phyloP scores from a whole-genome alignment of 2,797 vertebrate species.

The Falco concolor region DNA sequence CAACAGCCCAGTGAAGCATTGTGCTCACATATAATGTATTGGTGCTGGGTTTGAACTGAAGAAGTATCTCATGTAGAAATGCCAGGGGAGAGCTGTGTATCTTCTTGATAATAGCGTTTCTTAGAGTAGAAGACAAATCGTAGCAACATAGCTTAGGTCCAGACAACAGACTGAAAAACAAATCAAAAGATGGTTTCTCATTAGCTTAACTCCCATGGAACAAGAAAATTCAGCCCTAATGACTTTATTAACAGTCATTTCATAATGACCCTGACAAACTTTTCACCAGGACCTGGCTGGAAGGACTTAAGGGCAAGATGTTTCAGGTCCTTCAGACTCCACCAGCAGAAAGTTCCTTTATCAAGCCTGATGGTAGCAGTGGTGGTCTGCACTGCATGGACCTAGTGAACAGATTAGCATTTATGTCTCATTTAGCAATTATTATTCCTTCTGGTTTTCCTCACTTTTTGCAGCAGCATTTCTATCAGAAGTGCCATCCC shows the following conservation, averaged over 20 bases:
- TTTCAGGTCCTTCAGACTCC: neutral
- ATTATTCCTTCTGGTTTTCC: neutral
- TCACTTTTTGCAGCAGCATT: neutral
- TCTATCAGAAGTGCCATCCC: neutral
- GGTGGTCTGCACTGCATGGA: neutral
- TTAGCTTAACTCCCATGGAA: neutral
- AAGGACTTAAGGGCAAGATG: neutral
- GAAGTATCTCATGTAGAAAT: neutral
- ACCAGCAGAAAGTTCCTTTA: neutral
- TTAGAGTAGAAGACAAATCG: neutral
- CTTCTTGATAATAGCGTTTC: neutral
- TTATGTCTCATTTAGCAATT: neutral
- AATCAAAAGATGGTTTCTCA: neutral
- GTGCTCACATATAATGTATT: neutral
- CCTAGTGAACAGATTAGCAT: neutral
- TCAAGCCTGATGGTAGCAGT: neutral
- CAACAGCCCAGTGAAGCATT: neutral
- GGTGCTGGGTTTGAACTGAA: neutral
- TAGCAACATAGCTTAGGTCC: neutral
- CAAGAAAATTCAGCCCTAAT: neutral
- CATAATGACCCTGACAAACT: neutral
- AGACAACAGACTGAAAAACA: neutral
- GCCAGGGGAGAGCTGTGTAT: neutral
- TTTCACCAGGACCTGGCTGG: neutral
- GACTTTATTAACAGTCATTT: neutral